Percentiles rank a stretch among this genome's conserved stretches.
Evolutionary conservation across 2,797 vertebrate genomes (phyloP).

Genomic region (Gorsachius magnificus): DNA sequence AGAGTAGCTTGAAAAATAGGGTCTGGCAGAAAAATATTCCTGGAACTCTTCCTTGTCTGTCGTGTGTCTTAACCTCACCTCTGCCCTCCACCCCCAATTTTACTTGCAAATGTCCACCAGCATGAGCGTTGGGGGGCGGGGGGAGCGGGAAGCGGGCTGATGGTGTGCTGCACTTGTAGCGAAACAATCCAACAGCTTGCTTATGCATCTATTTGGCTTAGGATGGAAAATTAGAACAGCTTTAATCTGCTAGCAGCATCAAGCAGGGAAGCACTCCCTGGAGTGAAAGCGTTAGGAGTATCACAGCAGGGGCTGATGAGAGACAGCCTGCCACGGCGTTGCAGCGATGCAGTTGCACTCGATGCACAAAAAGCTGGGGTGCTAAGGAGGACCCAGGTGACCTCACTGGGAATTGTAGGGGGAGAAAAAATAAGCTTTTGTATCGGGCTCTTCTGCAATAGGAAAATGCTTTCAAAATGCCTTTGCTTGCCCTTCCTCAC

Average conservation of each 20-base stretch:
- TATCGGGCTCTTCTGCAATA: background rate
- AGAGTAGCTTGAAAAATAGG: slow-evolving; percentile 51
- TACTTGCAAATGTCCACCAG: slow-evolving; percentile 68
- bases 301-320: slow-evolving; percentile 69
- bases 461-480: too few relatives aligned
- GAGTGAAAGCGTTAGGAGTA: slow-evolving; percentile 67
- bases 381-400: background rate
- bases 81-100: slow-evolving; percentile 32
- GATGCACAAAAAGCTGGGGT: slow-evolving; percentile 2
- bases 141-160: slow-evolving; percentile 22
- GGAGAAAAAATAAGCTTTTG: background rate
- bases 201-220: slow-evolving; percentile 81
- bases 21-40: slow-evolving; percentile 39
- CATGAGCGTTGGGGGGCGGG: slow-evolving; percentile 25
- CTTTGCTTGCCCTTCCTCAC: background rate
- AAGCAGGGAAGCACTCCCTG: slow-evolving; percentile 73
- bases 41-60: slow-evolving; percentile 36
- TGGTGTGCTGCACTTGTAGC: background rate
- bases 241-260: slow-evolving; percentile 77
- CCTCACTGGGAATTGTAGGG: background rate
- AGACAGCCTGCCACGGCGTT: slow-evolving; percentile 39
- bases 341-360: slow-evolving; percentile 5
- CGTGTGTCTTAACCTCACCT: background rate
- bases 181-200: slow-evolving; percentile 79
- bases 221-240: slow-evolving; percentile 79